Percentiles rank a stretch among this genome's conserved stretches.
These are phyloP conservation scores for Steinernema carpocapsae DNA, from an alignment of 2,888 invertebrate genomes.

Conservation along the genomic window DNA sequence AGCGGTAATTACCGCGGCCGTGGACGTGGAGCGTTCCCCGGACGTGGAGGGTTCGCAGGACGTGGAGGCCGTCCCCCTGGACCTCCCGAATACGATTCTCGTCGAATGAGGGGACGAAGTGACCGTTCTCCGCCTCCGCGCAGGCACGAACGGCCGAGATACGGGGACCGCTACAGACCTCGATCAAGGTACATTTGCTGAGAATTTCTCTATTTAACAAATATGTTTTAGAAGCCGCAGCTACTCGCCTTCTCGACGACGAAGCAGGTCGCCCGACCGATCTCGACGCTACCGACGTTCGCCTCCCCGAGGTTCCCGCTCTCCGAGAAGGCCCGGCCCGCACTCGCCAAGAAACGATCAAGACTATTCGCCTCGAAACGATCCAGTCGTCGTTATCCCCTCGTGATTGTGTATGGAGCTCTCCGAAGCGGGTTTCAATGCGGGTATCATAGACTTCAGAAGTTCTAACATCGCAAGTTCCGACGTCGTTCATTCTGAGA, in stretches of 20 bases:
- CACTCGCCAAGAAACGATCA: not conserved
- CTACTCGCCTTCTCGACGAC: slow-evolving; percentile 4
- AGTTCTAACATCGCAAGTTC: not conserved
- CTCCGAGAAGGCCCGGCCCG: not conserved
- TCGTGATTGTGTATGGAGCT: not conserved
- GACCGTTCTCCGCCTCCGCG: slow-evolving; percentile 6
- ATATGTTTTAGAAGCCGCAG: slow-evolving; percentile 6
- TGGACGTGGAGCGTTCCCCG: not conserved
- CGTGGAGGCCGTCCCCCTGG: not conserved
- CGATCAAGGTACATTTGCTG: slow-evolving; percentile 1
- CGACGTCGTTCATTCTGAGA: not conserved
- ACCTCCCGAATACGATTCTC: not conserved
- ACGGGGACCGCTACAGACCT: not conserved
- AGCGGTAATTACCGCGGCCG: not conserved
- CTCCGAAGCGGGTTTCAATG: not conserved
- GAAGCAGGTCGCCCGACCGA: slow-evolving; percentile 7
- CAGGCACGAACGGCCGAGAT: slow-evolving; percentile 1
- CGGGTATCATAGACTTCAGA: not conserved
- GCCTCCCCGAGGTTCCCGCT: not conserved
- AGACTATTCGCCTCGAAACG: not conserved
- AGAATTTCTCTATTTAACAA: not conserved
- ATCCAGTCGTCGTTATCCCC: slow-evolving; percentile 11
- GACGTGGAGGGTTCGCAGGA: not conserved
- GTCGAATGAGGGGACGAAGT: slow-evolving; percentile 6
- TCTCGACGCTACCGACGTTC: not conserved